phyloP scores from a whole-genome alignment of 2,113 vertebrate species.

The Dicrurus megarhynchus region DNA sequence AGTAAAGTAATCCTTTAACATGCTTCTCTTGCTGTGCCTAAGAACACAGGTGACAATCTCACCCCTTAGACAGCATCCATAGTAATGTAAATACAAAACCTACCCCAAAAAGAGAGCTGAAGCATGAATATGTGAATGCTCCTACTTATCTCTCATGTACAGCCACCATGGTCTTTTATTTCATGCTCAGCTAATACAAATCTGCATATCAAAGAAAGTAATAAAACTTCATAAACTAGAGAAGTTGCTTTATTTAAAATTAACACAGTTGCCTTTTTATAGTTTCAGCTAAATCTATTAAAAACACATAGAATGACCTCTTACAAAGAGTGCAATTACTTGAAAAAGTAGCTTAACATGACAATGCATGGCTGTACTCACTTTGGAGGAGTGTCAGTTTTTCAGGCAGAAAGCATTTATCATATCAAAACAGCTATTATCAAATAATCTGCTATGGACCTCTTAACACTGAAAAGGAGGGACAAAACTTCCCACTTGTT shows the following conservation, averaged over 20 bases:
- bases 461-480: background rate
- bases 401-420: background rate
- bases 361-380: background rate
- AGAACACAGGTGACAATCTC: background rate
- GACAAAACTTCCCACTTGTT: background rate
- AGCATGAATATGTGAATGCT: background rate
- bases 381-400: constrained; percentile 26
- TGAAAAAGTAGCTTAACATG: constrained; percentile 8
- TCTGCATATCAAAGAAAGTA: constrained; percentile 48
- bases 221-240: background rate
- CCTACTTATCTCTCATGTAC: constrained; percentile 1
- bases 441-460: background rate
- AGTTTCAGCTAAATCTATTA: constrained; percentile 14
- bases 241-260: background rate
- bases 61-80: background rate
- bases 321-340: constrained; percentile 26
- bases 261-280: background rate
- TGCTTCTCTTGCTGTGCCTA: background rate
- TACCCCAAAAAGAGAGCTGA: background rate
- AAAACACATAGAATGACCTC: constrained; percentile 28
- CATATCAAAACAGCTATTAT: background rate
- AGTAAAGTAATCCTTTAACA: background rate
- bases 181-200: constrained; percentile 23
- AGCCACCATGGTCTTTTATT: constrained; percentile 34
- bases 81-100: background rate